Percentiles rank a stretch among this genome's conserved stretches.
Evolutionary conservation across 2,797 vertebrate genomes (phyloP).

Genomic region (Alcedo quadribrachys): DNA sequence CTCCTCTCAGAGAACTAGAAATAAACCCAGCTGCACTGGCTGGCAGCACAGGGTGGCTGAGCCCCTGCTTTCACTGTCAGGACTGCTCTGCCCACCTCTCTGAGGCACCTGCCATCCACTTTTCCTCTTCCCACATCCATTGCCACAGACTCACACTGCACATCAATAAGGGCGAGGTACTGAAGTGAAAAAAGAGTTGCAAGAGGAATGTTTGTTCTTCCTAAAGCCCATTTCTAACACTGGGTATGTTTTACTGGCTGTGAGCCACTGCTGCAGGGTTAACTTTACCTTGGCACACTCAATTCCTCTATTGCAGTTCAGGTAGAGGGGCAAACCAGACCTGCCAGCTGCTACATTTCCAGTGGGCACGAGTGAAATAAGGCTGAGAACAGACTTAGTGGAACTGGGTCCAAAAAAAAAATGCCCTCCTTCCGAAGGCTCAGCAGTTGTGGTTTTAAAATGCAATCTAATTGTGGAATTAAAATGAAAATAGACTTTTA

Average conservation of each 20-base stretch:
- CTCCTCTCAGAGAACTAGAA: background rate
- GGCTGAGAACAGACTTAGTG: background rate
- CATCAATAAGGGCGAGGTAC: background rate
- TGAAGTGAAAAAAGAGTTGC: background rate
- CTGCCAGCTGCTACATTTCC: background rate
- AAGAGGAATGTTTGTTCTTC: background rate
- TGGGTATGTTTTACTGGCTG: background rate
- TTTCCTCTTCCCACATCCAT: slow-evolving; percentile 8
- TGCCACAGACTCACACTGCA: slow-evolving; percentile 1
- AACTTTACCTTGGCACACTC: background rate
- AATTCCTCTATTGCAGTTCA: background rate
- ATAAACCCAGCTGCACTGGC: background rate
- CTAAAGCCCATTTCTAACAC: background rate
- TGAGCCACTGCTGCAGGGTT: background rate
- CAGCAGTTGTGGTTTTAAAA: background rate
- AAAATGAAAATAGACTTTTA: background rate
- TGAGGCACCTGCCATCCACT: background rate
- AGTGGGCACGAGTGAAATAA: background rate
- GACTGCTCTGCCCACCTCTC: background rate
- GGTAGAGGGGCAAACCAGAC: background rate
- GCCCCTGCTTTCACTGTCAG: background rate
- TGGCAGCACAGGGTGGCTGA: background rate
- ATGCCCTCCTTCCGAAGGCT: background rate
- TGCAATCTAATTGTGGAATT: background rate
- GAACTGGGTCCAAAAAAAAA: background rate